Base-by-base conservation (phyloP, 2,797 vertebrate species). In the Gymnodraco acuticeps region DNA sequence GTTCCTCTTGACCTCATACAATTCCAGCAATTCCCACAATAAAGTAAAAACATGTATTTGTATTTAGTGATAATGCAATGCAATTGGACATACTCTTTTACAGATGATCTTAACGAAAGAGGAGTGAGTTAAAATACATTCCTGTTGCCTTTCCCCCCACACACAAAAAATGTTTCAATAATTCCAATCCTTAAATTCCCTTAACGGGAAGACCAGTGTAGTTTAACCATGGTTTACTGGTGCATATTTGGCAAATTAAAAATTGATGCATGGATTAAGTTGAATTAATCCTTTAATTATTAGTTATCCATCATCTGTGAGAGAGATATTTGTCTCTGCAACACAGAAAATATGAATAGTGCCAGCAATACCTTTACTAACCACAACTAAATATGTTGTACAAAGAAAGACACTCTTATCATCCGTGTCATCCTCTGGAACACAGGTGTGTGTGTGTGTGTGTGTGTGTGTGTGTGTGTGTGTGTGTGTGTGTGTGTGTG, bases 401-500 rank as follows among this genome's bases (percentile, higher is more conserved):
- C 23, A 51, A 59, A 80, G 20, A 60, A 5, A n/a, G 19, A 15
- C n/a, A 11, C 45, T 79, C 38, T 58, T 59, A 68, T 74, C 50
- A 47, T 31, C 31, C 51, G 48, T 71, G 64, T 70, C 50, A 43
- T 76, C 63, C 64, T 75, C 62, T 80, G 54, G 52, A 76, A 66
- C 70, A 60, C 42, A n/a, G n/a, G n/a, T n/a, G n/a, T n/a, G n/a
- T n/a, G n/a, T n/a, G n/a, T n/a, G n/a, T n/a, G n/a, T n/a, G n/a
- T n/a, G n/a, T n/a, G n/a, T n/a, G n/a, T n/a, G n/a, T n/a, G n/a
- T n/a, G n/a, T n/a, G n/a, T n/a, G n/a, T n/a, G n/a, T n/a, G n/a
- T n/a, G n/a, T n/a, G n/a, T n/a, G n/a, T n/a, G n/a, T n/a, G n/a
- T n/a, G n/a, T n/a, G n/a, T n/a, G n/a, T n/a, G n/a, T n/a, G n/a